These are phyloP conservation scores for Macrosiphum euphorbiae DNA, from an alignment of 2,888 invertebrate genomes.

Conservation along the genomic window DNA sequence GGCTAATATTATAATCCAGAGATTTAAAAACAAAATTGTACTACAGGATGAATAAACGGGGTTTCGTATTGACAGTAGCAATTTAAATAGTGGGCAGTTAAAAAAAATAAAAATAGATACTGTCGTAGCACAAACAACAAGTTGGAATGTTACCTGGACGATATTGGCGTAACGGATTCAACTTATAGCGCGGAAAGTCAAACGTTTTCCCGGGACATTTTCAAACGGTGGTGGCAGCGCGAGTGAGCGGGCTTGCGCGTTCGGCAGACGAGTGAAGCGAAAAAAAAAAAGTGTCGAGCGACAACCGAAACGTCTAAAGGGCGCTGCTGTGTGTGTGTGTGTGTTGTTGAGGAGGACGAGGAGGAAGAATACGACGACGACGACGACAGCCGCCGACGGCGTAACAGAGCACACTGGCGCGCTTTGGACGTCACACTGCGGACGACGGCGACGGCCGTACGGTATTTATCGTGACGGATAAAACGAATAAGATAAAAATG, in stretches of 20 bases:
- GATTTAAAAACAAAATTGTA: background rate
- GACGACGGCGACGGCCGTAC: background rate
- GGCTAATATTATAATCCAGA: background rate
- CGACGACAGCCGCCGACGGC: background rate
- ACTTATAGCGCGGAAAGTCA: background rate
- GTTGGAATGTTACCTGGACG: background rate
- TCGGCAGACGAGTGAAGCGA: background rate
- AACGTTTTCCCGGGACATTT: conserved; percentile 40
- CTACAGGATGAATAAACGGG: background rate
- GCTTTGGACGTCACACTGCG: conserved; percentile 19
- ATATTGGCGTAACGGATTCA: background rate
- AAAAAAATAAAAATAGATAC: background rate
- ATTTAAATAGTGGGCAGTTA: background rate
- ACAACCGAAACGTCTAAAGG: background rate
- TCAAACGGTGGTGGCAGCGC: conserved; percentile 24
- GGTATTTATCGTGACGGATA: conserved; percentile 2
- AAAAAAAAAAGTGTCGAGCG: background rate
- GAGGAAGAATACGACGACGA: background rate
- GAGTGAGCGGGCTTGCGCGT: background rate
- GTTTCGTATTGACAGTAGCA: background rate
- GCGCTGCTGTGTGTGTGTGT: background rate
- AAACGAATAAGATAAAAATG: conserved; percentile 1
- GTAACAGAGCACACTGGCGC: conserved; percentile 17
- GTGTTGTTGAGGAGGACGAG: background rate
- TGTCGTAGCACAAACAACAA: background rate